phyloP scores from a whole-genome alignment of 2,797 vertebrate genomes.

The Microctenopoma stevenorrisi region DNA sequence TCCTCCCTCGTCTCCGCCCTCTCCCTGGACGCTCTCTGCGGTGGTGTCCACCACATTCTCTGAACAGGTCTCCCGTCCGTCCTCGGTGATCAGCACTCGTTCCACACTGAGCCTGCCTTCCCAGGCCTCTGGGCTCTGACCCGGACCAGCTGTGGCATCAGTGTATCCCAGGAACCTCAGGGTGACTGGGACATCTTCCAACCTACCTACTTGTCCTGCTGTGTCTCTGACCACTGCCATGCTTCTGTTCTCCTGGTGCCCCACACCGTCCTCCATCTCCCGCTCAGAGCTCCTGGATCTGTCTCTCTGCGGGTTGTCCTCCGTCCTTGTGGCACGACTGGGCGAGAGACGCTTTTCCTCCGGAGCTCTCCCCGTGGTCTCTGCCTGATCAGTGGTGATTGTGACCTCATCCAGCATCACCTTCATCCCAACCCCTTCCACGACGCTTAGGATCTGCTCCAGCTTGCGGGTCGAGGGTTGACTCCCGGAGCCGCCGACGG shows the following conservation, averaged over 20 bases:
- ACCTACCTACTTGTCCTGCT: constrained; percentile 1
- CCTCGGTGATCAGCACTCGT: constrained; percentile 76
- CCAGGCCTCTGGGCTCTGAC: constrained; percentile 18
- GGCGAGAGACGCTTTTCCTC: constrained; percentile 12
- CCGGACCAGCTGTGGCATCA: constrained; percentile 44
- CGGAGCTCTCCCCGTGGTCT: background rate
- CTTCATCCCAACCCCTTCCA: constrained; percentile 71
- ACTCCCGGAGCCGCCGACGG: constrained; percentile 29
- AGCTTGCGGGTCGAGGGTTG: constrained; percentile 74
- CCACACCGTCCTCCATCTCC: constrained; percentile 4
- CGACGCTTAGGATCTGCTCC: constrained; percentile 69
- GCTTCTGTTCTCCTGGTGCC: constrained; percentile 20
- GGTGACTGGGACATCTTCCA: constrained; percentile 69
- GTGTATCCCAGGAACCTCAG: constrained; percentile 80
- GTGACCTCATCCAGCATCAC: constrained; percentile 66
- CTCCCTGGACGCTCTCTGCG: constrained; percentile 24
- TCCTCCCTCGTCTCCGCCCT: constrained; percentile 28
- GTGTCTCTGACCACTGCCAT: constrained; percentile 24
- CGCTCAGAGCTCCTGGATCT: constrained; percentile 5
- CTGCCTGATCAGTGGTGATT: constrained; percentile 19
- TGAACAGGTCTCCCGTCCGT: constrained; percentile 67
- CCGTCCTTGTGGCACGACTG: constrained; percentile 2
- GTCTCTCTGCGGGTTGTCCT: background rate
- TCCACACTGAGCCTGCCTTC: constrained; percentile 72
- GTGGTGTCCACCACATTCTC: constrained; percentile 11